phyloP scores from a whole-genome alignment of 1,140 invertebrate species.

The Probaryconus sp. region DNA sequence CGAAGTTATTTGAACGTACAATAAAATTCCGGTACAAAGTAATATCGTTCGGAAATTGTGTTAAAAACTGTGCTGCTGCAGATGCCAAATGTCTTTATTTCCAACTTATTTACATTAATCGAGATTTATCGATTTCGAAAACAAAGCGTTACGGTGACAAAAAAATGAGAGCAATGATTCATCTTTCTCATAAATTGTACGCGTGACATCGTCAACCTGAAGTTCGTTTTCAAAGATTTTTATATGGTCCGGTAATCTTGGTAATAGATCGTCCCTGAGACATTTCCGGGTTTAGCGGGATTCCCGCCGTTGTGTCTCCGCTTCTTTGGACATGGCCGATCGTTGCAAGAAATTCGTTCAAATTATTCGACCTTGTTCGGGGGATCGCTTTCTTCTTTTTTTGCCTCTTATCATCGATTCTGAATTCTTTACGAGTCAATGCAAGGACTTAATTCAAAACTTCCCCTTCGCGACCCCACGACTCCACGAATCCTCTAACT shows the following conservation, averaged over 20 bases:
- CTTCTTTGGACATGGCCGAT: conserved; percentile 35
- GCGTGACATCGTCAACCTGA: conserved; percentile 38
- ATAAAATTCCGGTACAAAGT: no score
- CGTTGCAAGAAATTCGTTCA: conserved; percentile 36
- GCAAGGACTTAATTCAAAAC: conserved; percentile 50
- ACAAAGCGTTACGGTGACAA: conserved; percentile 25
- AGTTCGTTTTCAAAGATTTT: conserved; percentile 54
- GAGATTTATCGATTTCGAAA: conserved; percentile 35
- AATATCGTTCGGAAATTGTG: no score
- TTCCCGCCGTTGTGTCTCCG: conserved; percentile 31
- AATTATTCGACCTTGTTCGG: conserved; percentile 44
- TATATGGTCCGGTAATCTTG: conserved; percentile 57
- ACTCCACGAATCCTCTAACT: conserved; percentile 33
- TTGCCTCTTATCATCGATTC: conserved; percentile 16
- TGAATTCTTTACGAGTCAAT: conserved; percentile 41
- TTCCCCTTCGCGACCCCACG: conserved; percentile 35
- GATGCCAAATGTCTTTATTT: no score
- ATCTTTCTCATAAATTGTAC: conserved; percentile 38
- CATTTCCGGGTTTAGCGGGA: conserved; percentile 52
- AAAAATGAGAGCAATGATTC: conserved; percentile 31
- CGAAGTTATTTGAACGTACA: no score
- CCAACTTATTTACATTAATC: conserved; percentile 31
- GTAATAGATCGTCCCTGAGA: conserved; percentile 58
- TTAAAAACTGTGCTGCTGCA: no score
- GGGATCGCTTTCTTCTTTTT: conserved; percentile 18